phyloP scores from a whole-genome alignment of 2,113 vertebrate species.

The Clinocottus analis region DNA sequence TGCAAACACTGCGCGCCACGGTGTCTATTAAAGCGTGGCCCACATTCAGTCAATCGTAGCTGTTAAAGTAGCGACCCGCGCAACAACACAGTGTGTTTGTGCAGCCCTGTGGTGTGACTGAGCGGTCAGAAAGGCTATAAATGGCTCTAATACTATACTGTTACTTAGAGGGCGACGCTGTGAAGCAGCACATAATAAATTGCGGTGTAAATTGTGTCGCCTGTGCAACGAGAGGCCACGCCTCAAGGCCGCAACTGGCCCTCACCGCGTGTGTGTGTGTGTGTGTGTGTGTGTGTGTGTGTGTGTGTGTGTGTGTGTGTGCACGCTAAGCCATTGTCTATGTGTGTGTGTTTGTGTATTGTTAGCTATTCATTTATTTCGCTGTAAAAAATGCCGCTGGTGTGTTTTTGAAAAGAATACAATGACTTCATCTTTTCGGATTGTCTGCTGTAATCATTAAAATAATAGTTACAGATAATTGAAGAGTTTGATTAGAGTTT shows the following conservation, averaged over 20 bases:
- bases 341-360: conserved; percentile 21
- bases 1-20: conserved; percentile 24
- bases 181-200: conserved; percentile 46
- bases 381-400: background rate
- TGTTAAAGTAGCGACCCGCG: conserved; percentile 16
- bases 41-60: conserved; percentile 39
- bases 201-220: conserved; percentile 27
- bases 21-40: conserved; percentile 45
- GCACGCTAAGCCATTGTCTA: background rate
- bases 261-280: conserved; percentile 17
- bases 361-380: conserved; percentile 13
- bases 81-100: conserved; percentile 35
- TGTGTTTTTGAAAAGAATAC: too few species aligned
- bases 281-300: too few species aligned
- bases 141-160: conserved; percentile 25
- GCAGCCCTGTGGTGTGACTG: conserved; percentile 45
- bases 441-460: background rate
- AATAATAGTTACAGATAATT: background rate
- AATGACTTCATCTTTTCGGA: background rate
- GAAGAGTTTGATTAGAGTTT: background rate
- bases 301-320: conserved; percentile 17
- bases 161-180: conserved; percentile 24
- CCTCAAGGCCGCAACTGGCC: conserved; percentile 46
- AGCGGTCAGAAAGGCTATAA: conserved; percentile 49
- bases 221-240: conserved; percentile 30